Percentiles rank a stretch among this genome's conserved stretches.
These are phyloP conservation scores for Tragelaphus oryx DNA, from an alignment of 2,797 vertebrate species.

Conservation along the genomic window DNA sequence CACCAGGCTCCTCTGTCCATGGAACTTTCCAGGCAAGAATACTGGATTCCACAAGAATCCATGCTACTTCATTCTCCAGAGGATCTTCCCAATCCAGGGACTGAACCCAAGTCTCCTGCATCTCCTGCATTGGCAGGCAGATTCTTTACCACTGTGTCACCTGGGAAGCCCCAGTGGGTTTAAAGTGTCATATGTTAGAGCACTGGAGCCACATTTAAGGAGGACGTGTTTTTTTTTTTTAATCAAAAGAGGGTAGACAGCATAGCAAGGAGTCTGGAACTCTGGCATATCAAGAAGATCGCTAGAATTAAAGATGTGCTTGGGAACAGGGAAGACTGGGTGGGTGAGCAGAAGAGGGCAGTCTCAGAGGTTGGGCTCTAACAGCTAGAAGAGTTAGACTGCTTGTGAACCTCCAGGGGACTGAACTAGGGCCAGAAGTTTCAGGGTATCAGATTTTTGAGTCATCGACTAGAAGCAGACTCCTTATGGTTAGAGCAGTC, in stretches of 20 bases:
- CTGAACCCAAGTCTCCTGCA: neutral
- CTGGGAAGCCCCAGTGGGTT: neutral
- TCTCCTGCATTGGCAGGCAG: neutral
- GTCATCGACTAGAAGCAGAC: neutral
- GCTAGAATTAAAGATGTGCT: neutral
- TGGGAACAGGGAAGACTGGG: no score
- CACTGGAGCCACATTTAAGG: neutral
- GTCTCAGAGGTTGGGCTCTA: neutral
- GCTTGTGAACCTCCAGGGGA: neutral
- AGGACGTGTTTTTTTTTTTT: neutral
- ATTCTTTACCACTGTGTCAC: neutral
- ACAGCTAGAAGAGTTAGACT: neutral
- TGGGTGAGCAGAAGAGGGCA: neutral
- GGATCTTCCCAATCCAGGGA: neutral
- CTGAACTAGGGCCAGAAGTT: neutral
- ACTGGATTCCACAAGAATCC: neutral
- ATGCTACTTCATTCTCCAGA: neutral
- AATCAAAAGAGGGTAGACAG: neutral
- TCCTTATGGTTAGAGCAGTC: neutral
- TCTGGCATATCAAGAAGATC: neutral
- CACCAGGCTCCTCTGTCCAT: neutral
- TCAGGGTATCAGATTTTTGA: neutral
- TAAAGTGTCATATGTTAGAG: neutral
- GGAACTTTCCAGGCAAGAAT: neutral
- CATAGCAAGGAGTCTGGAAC: neutral